Evolutionary conservation across 1,140 invertebrate genomes (phyloP), one percentile per base, ranked within the genome.

Genomic region (Formica exsecta): DNA sequence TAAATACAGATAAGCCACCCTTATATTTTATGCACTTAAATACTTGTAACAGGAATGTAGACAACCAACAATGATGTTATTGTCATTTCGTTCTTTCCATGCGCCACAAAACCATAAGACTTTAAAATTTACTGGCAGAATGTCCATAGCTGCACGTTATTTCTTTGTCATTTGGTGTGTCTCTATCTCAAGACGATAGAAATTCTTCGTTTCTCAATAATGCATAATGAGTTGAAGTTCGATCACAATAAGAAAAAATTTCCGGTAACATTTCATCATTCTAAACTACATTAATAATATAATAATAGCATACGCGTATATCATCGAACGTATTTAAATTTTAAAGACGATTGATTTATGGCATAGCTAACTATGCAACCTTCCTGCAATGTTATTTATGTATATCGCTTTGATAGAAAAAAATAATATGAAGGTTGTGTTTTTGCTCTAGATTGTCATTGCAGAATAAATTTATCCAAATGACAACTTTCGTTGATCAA

Each of bases 51-150:
- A 48, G 36, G 54, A 11, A 2, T 11, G 51, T 19, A 75, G 16
- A 22, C 64, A 22, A 9, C n/a, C 38, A 8, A 19, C 11, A 19
- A 44, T 48, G 7, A 64, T 19, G n/a, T 75, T 44, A 11, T 48
- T 16, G 13, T 76, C 57, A 0, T 76, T 0, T 16, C 22, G 32
- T 2, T 84, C 81, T 44, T 44, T 44, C 81, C 71, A 84, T 19
- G 57, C 38, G 1, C 71, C 81, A 7, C 81, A 84, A 75, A 84
- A 84, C 36, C 13, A 38, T 6, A 84, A 2, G 13, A 36, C 44
- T 6, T 84, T 84, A 29, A 84, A 84, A n/a, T 84, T 84, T 38
- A 64, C 29, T 8, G 71, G 81, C 25, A 76, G 44, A 48, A 84
- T 75, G 13, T 75, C 71, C 71, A 75, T 84, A 36, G 3, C 29